Conservation (phyloP, 2,888 invertebrate species). For the Phania funesta region DNA sequence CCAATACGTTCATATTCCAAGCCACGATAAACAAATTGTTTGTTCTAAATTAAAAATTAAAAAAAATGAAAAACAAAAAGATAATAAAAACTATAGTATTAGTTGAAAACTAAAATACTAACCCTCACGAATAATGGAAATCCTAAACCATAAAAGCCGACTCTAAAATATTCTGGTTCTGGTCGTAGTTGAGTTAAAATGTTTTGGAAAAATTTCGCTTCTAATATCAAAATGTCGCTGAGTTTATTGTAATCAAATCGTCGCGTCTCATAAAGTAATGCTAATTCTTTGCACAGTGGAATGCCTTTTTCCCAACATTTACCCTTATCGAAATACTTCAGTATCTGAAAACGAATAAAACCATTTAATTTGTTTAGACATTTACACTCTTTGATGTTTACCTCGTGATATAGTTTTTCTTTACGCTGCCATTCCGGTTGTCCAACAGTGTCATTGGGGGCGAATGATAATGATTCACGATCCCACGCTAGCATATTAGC, state of each 20-base stretch:
- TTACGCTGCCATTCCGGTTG: conserved; percentile 94
- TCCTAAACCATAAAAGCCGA: conserved; percentile 96
- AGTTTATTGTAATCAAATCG: conserved; percentile 93
- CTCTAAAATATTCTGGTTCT: conserved; percentile 96
- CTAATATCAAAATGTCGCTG: conserved; percentile 89
- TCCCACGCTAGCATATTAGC: conserved; percentile 95
- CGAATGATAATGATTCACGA: conserved; percentile 83
- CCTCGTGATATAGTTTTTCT: conserved; percentile 90
- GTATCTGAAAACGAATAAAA: conserved; percentile 82
- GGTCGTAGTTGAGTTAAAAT: conserved; percentile 93
- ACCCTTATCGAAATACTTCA: conserved; percentile 95
- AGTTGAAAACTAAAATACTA: conserved; percentile 77
- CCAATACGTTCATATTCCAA: conserved; percentile 96
- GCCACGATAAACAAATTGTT: conserved; percentile 96
- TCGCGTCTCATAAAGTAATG: conserved; percentile 91
- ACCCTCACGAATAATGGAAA: conserved; percentile 97
- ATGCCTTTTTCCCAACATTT: conserved; percentile 99
- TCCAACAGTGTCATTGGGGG: conserved; percentile 85
- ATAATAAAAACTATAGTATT: neutral
- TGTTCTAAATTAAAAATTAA: conserved; percentile 84
- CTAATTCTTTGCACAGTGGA: conserved; percentile 93
- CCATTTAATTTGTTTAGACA: neutral
- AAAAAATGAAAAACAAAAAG: neutral
- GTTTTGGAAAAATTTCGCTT: conserved; percentile 95
- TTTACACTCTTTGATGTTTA: conserved; percentile 43